These are phyloP conservation scores for Apostichopus californicus DNA, from an alignment of 35 echinoderm and acorn worm genomes.

Conservation along the genomic window DNA sequence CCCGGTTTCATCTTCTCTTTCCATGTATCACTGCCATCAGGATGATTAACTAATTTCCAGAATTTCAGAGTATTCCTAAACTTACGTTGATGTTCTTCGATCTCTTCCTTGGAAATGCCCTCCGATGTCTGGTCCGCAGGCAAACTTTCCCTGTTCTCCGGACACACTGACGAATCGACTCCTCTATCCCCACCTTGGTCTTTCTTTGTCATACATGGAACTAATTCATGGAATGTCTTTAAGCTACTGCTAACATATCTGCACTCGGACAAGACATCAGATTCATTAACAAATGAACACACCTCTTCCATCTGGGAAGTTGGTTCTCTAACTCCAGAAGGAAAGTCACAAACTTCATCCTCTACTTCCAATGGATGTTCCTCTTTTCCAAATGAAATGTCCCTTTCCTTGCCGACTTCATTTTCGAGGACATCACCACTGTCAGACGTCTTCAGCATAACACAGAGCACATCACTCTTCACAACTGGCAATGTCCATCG, in stretches of 20 bases:
- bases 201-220: neutral
- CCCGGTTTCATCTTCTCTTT: neutral
- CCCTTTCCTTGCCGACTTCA: no score
- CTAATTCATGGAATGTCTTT: neutral
- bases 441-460: no score
- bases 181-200: neutral
- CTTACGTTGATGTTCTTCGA: neutral
- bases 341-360: neutral
- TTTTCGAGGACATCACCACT: no score
- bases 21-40: neutral
- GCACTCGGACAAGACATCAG: neutral
- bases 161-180: neutral
- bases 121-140: neutral
- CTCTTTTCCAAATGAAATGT: no score
- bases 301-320: neutral
- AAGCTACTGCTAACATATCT: neutral
- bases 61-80: neutral
- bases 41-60: neutral
- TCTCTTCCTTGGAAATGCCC: neutral
- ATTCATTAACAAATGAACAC: neutral
- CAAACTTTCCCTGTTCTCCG: neutral
- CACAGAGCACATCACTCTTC: no score
- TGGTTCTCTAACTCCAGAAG: neutral
- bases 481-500: no score
- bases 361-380: neutral